phyloP scores from a whole-genome alignment of 2,888 invertebrate genomes.

The Gerosis bhagava region DNA sequence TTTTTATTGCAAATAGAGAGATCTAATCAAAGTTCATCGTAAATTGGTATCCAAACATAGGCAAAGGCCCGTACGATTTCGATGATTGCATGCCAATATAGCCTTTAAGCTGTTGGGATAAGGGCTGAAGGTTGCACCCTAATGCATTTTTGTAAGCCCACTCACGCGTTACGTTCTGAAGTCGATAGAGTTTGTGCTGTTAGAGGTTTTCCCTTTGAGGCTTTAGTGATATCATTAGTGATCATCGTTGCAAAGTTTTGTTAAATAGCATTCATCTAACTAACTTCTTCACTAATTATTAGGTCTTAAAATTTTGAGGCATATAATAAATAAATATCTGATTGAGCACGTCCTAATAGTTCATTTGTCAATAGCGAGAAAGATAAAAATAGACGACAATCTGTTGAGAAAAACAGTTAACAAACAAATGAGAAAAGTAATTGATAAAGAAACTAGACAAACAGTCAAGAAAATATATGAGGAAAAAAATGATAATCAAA shows the following conservation, averaged over 20 bases:
- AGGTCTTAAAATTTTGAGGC: no score
- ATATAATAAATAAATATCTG: no score
- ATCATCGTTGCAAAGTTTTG: neutral
- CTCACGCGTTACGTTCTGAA: constrained; percentile 3
- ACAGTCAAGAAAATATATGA: no score
- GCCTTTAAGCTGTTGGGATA: neutral
- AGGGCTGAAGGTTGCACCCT: neutral
- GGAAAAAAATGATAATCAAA: no score
- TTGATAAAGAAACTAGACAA: no score
- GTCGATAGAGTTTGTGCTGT: constrained; percentile 1
- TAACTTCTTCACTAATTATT: no score
- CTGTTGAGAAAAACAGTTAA: no score
- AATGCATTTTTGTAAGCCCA: constrained; percentile 13
- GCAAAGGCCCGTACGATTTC: neutral
- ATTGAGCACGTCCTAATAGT: no score
- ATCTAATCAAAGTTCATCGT: constrained; percentile 19
- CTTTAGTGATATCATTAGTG: neutral
- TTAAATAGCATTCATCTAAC: no score
- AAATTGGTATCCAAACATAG: constrained; percentile 12
- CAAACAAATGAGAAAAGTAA: no score
- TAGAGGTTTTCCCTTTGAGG: constrained; percentile 2
- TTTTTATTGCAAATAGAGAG: constrained; percentile 18
- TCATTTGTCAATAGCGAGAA: no score
- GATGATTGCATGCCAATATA: neutral
- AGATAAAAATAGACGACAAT: no score